phyloP scores from a whole-genome alignment of 2,888 invertebrate species.

The Geophilus truncorum region DNA sequence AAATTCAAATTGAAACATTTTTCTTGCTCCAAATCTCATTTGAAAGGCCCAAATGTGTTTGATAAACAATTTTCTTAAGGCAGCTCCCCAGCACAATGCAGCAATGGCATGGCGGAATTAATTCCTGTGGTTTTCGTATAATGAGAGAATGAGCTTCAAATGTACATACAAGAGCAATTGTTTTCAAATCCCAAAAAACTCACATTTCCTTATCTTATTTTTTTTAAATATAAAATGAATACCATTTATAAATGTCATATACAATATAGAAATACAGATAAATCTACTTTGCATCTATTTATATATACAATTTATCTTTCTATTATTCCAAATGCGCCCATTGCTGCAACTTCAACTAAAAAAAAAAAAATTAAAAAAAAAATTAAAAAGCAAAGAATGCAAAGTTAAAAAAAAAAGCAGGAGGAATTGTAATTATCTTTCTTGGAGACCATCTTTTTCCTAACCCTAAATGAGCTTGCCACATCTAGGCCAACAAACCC shows the following conservation, averaged over 20 bases:
- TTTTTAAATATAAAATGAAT: not conserved
- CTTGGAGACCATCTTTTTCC: constrained; percentile 10
- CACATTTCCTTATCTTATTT: too few relatives aligned
- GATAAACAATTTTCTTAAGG: constrained; percentile 6
- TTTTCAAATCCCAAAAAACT: not conserved
- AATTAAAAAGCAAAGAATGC: not conserved
- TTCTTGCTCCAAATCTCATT: not conserved
- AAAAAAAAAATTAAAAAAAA: not conserved
- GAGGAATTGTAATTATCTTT: not conserved
- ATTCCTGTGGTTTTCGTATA: not conserved
- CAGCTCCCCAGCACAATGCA: constrained; percentile 2
- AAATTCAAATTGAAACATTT: not conserved
- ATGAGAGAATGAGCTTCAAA: not conserved
- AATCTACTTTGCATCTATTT: not conserved
- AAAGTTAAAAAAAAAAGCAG: not conserved
- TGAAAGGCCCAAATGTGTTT: constrained; percentile 5
- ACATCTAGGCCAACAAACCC: not conserved
- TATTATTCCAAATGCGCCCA: not conserved
- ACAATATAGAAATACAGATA: not conserved
- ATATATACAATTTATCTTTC: not conserved
- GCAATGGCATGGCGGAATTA: not conserved
- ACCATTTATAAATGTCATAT: not conserved
- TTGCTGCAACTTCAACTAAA: not conserved
- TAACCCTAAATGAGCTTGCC: not conserved
- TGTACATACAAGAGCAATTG: not conserved